Base-by-base conservation (phyloP, 2,113 vertebrate species). In the Neogobius melanostomus region DNA sequence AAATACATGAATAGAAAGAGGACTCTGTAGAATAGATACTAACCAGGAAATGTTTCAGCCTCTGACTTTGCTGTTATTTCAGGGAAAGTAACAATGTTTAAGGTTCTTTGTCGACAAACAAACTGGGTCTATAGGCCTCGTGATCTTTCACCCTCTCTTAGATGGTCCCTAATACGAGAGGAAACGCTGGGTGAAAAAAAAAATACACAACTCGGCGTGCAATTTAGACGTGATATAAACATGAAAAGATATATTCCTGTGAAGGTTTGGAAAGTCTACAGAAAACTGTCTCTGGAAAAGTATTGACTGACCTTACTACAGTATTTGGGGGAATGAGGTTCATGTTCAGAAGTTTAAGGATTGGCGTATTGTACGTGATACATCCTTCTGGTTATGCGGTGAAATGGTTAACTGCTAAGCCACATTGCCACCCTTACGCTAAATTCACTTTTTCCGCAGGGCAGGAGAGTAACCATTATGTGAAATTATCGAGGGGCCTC, bases 111-210 rank as follows among this genome's bases (percentile, higher is more conserved):
- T 28, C 11, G 53, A 56, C 53, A 21, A 56, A 54, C 16, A 54
- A 54, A 56, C 53, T 6, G 17, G 11, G 17, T 56, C 53, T 28
- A 21, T 28, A 16, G 53, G 53, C 53, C 53, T 21, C 53, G 17
- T 11, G 53, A 56, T 21, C 53, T 56, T 56, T 56, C 17, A 56
- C 53, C 53, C 53, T 28, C 17, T 21, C 53, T 56, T 56, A 56
- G 9, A 16, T 28, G 17, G 9, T 56, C 53, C 53, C 17, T 28
- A 11, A 11, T 56, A 11, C 17, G 11, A 21, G 53, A 56, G 49
- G 49, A 50, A 50, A 50, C 49, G 6, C 48, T 12, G 48, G 48
- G 53, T 54, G 17, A 54, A 54, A 54, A 54, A 5, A 54, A 4
- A 54, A 54, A n/a, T n/a, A n/a, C n/a, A n/a, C n/a, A 53, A 3